A percentile compares a stretch with the other conserved stretches of the same genome.
These are phyloP conservation scores for Oncorhynchus nerka DNA, from an alignment of 2,113 vertebrate genomes.

Conservation along the genomic window DNA sequence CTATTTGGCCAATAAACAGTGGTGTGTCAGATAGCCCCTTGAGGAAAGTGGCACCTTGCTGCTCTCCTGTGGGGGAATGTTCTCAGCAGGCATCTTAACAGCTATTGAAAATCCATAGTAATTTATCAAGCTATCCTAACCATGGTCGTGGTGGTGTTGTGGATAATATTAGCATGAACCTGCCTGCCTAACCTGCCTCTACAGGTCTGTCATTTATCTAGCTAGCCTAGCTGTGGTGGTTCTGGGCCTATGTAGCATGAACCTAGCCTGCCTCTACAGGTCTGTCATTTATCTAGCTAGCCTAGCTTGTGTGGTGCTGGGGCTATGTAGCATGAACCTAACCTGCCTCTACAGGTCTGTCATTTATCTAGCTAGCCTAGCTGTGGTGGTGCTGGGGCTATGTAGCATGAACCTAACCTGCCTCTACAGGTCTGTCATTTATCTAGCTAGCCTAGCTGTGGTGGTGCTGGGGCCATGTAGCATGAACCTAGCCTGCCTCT, in stretches of 20 bases:
- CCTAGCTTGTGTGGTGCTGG: no score
- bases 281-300: neutral
- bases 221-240: neutral
- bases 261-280: neutral
- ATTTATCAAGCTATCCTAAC: conserved; percentile 36
- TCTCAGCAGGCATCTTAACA: conserved; percentile 21
- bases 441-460: neutral
- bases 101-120: conserved; percentile 59
- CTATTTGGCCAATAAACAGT: conserved; percentile 57
- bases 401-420: no score
- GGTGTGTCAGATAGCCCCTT: conserved; percentile 33
- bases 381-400: no score
- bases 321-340: no score
- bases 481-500: neutral
- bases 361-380: neutral
- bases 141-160: no score
- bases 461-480: no score
- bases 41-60: conserved; percentile 49
- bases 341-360: neutral
- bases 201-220: no score
- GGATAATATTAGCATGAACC: no score
- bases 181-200: neutral
- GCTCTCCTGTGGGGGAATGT: neutral
- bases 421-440: neutral
- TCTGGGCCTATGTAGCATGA: no score